phyloP scores from a whole-genome alignment of 1,140 invertebrate species.

The Pseudomyrmex pallidus region DNA sequence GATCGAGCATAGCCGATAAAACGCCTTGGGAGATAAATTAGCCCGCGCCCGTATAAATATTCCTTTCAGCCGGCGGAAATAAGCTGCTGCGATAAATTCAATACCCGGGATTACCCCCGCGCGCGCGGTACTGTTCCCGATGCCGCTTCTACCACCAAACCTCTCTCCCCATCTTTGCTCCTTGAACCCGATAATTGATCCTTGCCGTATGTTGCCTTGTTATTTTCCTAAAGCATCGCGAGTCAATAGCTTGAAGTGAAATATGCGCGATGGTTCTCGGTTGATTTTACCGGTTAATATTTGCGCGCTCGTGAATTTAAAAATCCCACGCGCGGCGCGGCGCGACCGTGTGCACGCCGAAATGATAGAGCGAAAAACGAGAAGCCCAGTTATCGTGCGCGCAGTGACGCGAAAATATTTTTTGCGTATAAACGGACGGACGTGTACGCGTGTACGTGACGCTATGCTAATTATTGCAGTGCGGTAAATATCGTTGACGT shows the following conservation, averaged over 20 bases:
- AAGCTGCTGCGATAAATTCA: conserved; percentile 61
- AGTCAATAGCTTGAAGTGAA: conserved; percentile 36
- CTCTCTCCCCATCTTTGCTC: conserved; percentile 14
- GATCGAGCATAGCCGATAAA: conserved; percentile 50
- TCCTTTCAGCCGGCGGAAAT: conserved; percentile 58
- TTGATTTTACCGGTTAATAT: conserved; percentile 54
- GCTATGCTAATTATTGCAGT: conserved; percentile 39
- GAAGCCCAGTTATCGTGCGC: conserved; percentile 14
- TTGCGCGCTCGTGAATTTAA: conserved; percentile 37
- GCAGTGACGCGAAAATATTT: conserved; percentile 23
- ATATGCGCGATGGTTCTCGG: conserved; percentile 30
- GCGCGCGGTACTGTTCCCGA: conserved; percentile 27
- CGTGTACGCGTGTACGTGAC: conserved; percentile 26
- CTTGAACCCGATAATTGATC: conserved; percentile 60
- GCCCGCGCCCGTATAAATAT: conserved; percentile 51
- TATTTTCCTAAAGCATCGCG: conserved; percentile 41
- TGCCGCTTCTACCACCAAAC: not conserved
- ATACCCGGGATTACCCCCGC: conserved; percentile 14
- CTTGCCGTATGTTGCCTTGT: conserved; percentile 55
- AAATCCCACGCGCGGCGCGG: conserved; percentile 6
- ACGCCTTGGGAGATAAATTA: conserved; percentile 56
- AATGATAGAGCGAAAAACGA: conserved; percentile 28
- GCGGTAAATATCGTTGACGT: conserved; percentile 15
- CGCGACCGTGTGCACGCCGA: too few relatives aligned
- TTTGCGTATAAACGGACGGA: conserved; percentile 15